Evolutionary conservation across 37 sponge, comb jelly and placozoan genomes (phyloP), one percentile per base, ranked within the genome.

Genomic region (Geodia barretti): DNA sequence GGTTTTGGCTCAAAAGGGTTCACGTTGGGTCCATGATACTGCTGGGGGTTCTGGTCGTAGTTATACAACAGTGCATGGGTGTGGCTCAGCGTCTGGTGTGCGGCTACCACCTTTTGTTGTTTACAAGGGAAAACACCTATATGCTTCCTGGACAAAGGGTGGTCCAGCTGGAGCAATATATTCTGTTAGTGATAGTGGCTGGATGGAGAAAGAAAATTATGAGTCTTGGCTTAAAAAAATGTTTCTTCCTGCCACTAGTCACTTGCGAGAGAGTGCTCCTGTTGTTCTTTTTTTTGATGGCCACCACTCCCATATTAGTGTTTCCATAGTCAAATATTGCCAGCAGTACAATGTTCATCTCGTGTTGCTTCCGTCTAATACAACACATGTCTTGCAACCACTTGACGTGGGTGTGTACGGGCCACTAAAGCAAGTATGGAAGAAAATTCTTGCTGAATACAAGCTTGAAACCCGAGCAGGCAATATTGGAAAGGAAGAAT

Each of bases 301-400:
- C 54, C 75, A 74, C 59, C 34, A 74, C 28, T 74, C 59, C 4
- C 75, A 74, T 33, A 41, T 74, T 4, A 24, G 25, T 19, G 25
- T 74, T 47, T 14, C 29, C 4, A 3, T 74, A 17, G 23, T 74
- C 28, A 4, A 30, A 25, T 39, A 74, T 8, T 33, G 39, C 54
- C 40, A 74, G 35, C n/a, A 43, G 9, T n/a, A 43, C 17, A 34
- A 34, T 36, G 39, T 72, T 24, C 73, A 42, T 33, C 59, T 74
- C 33, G 7, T 59, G 26, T 74, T 33, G 25, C 60, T 74, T 19
- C 75, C 75, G 3, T 39, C 75, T 31, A 24, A 74, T 59, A 47
- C 60, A 5, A 74, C 75, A 21, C 75, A 74, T 42, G 25, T 74
- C 5, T 31, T 74, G 4, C 75, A 74, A 74, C 75, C 71, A 7